phyloP scores from a whole-genome alignment of 2,888 invertebrate genomes.

The Amitus sp. region DNA sequence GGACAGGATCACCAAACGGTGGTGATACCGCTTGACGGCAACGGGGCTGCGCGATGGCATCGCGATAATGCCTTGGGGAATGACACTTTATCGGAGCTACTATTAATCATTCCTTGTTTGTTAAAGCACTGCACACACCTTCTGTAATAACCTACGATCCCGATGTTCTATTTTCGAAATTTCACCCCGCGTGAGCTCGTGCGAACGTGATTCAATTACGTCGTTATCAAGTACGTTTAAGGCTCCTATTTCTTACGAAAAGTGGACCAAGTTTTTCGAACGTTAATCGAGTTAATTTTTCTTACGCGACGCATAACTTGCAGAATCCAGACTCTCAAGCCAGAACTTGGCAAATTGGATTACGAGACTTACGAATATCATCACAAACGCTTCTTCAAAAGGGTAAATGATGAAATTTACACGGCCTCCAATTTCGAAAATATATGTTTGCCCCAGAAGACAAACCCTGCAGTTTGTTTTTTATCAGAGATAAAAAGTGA shows the following conservation, averaged over 20 bases:
- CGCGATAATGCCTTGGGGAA: constrained; percentile 54
- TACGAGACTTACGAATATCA: no score
- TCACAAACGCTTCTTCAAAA: constrained; percentile 7
- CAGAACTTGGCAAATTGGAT: constrained; percentile 15
- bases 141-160: constrained; percentile 37
- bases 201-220: no score
- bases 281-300: no score
- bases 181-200: neutral
- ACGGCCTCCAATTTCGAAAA: no score
- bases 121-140: constrained; percentile 60
- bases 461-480: neutral
- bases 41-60: constrained; percentile 46
- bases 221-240: no score
- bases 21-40: constrained; percentile 30
- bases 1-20: constrained; percentile 28
- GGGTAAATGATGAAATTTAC: constrained; percentile 5
- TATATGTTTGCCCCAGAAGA: neutral
- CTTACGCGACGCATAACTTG: neutral
- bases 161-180: constrained; percentile 31
- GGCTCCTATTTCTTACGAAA: no score
- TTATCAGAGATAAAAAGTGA: neutral
- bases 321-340: constrained; percentile 2
- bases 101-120: constrained; percentile 64
- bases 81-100: constrained; percentile 56
- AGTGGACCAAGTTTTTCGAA: no score